Conservation (phyloP, 1,140 invertebrate genomes). For the Sarcophaga bullata region DNA sequence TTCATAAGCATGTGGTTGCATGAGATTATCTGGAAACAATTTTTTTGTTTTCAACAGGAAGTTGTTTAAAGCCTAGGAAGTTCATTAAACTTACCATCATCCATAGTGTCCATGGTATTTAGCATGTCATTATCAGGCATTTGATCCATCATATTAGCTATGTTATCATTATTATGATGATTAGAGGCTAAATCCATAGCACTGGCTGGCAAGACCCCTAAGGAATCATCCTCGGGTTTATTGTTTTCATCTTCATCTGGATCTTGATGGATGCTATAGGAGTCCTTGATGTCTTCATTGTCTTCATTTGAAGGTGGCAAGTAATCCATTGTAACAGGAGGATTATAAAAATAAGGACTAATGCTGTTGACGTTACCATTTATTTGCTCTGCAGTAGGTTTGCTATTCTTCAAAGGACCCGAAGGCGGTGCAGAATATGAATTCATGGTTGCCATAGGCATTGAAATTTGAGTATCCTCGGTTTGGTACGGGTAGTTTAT, state of each 20-base stretch:
- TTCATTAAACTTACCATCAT: neutral
- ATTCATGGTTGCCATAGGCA: conserved; percentile 44
- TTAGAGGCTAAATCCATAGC: conserved; percentile 50
- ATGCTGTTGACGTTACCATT: conserved; percentile 29
- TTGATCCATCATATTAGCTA: conserved; percentile 34
- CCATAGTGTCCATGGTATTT: conserved; percentile 25
- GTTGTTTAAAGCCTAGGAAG: neutral
- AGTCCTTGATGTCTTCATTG: conserved; percentile 12
- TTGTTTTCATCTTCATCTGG: conserved; percentile 42
- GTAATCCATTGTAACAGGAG: conserved; percentile 46
- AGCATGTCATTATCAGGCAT: conserved; percentile 48
- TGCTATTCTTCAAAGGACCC: conserved; percentile 4
- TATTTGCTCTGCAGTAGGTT: neutral
- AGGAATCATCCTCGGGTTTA: conserved; percentile 52
- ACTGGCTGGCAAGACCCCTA: conserved; percentile 60
- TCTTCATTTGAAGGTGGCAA: conserved; percentile 27
- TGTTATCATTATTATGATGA: conserved; percentile 49
- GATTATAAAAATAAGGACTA: conserved; percentile 52
- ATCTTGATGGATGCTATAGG: conserved; percentile 47
- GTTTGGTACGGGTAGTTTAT: conserved; percentile 55
- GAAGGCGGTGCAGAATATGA: too few species aligned
- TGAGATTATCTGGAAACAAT: neutral
- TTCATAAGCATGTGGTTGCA: conserved; percentile 50
- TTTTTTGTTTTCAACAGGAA: neutral
- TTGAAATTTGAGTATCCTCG: conserved; percentile 51